Percentiles rank a stretch among this genome's conserved stretches.
Conservation (phyloP, 2,113 vertebrate species). For the Trogon melanurus region DNA sequence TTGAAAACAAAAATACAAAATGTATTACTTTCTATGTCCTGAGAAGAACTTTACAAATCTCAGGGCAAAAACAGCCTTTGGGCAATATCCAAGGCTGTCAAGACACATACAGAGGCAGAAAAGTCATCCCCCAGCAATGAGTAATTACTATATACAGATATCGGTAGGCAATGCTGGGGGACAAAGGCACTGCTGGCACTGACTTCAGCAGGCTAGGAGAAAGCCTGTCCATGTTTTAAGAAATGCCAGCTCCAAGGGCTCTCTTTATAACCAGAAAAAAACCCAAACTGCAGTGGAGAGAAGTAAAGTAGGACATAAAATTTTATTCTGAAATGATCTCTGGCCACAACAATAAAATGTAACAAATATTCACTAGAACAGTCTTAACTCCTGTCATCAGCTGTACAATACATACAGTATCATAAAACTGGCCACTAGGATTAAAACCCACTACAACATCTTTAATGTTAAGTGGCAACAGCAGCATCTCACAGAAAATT, state of each 20-base stretch:
- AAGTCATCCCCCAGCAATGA: not conserved
- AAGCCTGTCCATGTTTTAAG: not conserved
- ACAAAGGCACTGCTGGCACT: not conserved
- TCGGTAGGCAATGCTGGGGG: not conserved
- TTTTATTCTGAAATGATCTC: constrained; percentile 91
- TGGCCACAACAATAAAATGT: constrained; percentile 98
- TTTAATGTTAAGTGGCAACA: constrained; percentile 84
- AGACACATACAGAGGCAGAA: not conserved
- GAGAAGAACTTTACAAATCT: not conserved
- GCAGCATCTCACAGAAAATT: constrained; percentile 87
- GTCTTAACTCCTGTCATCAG: constrained; percentile 88
- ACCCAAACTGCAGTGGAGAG: constrained; percentile 51
- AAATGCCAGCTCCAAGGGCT: not conserved
- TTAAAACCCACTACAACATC: constrained; percentile 84
- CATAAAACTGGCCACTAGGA: constrained; percentile 91
- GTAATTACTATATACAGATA: not conserved
- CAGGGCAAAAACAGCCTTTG: not conserved
- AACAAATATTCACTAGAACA: constrained; percentile 98
- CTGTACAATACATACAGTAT: constrained; percentile 98
- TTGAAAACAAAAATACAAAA: not conserved
- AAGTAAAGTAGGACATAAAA: constrained; percentile 83
- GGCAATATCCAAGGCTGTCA: not conserved
- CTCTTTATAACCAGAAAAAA: not conserved
- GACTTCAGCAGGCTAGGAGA: not conserved
- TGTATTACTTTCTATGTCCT: not conserved